Evolutionary conservation across 2,797 vertebrate genomes (phyloP).

Genomic region (Podargus strigoides): DNA sequence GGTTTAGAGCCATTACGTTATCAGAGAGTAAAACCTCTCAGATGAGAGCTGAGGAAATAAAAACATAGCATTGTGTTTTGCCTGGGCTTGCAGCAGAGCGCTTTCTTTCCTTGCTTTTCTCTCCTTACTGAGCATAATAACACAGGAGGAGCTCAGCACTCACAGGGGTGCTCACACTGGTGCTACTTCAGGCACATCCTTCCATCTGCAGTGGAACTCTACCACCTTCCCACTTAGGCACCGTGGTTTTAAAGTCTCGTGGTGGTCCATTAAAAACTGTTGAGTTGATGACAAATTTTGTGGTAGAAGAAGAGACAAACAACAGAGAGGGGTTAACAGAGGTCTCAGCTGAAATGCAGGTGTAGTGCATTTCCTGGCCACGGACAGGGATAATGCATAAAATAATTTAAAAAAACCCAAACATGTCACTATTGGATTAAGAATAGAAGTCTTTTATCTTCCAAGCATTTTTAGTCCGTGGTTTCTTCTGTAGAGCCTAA

Average conservation of each 20-base stretch:
- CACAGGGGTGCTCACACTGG: background rate
- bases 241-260: background rate
- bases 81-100: background rate
- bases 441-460: background rate
- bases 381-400: background rate
- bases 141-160: background rate
- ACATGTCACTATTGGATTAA: background rate
- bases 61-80: background rate
- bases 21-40: background rate
- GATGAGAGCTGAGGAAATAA: background rate
- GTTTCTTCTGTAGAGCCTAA: background rate
- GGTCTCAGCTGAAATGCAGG: background rate
- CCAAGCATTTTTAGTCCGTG: background rate
- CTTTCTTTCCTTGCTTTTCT: background rate
- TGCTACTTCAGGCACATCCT: background rate
- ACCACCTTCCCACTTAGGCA: background rate
- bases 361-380: background rate
- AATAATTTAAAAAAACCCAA: background rate
- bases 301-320: background rate
- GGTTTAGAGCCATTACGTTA: background rate
- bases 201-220: background rate
- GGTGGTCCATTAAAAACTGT: background rate
- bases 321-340: background rate
- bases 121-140: background rate
- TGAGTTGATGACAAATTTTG: background rate